phyloP scores from a whole-genome alignment of 2,113 vertebrate genomes.

The Anarrhichthys ocellatus region DNA sequence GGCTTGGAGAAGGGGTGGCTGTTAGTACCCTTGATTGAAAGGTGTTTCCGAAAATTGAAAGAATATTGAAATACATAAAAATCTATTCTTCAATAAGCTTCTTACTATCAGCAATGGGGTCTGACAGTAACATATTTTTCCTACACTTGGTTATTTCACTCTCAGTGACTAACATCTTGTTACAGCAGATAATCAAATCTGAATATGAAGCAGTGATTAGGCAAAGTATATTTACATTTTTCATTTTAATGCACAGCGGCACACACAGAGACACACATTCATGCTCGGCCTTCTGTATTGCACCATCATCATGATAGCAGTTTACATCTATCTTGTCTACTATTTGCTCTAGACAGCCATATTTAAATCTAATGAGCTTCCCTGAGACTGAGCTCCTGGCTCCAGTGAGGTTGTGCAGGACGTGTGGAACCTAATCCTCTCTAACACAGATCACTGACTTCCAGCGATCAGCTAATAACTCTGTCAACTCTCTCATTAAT shows the following conservation, averaged over 20 bases:
- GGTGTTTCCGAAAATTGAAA: too few relatives aligned
- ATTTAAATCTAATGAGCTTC: slow-evolving; percentile 71
- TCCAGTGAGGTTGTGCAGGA: slow-evolving; percentile 58
- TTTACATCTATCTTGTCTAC: slow-evolving; percentile 54
- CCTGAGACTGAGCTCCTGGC: slow-evolving; percentile 56
- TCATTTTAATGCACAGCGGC: slow-evolving; percentile 23
- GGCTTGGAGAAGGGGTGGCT: too few relatives aligned
- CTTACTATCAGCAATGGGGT: too few relatives aligned
- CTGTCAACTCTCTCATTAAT: slow-evolving; percentile 75
- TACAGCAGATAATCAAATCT: slow-evolving; percentile 47
- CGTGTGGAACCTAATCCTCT: slow-evolving; percentile 70
- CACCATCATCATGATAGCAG: slow-evolving; percentile 15
- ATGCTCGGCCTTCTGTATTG: slow-evolving; percentile 25
- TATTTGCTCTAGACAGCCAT: slow-evolving; percentile 56
- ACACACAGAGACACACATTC: slow-evolving; percentile 4
- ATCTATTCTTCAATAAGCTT: too few relatives aligned
- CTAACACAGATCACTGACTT: slow-evolving; percentile 75
- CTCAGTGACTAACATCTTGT: slow-evolving; percentile 45
- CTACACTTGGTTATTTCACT: slow-evolving; percentile 12
- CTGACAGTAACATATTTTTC: too few relatives aligned
- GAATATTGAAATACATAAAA: too few relatives aligned
- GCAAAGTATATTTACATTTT: slow-evolving; percentile 34
- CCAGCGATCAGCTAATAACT: slow-evolving; percentile 77
- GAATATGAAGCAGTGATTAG: slow-evolving; percentile 36
- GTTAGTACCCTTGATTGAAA: too few relatives aligned